These are phyloP conservation scores for Probaryconus sp. DNA, from an alignment of 1,140 invertebrate species.

Conservation along the genomic window DNA sequence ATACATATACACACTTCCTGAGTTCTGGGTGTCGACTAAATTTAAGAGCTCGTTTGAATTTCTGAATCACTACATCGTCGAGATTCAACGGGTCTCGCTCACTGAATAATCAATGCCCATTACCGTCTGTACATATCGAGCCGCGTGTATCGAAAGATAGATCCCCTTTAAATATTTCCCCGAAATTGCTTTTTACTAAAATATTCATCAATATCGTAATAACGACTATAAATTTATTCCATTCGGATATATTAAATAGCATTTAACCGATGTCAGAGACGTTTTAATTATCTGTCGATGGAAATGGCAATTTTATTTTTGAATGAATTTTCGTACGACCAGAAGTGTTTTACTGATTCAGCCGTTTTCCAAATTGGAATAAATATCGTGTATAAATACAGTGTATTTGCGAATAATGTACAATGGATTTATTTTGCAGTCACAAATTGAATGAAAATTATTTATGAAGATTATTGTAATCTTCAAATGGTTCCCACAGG, in stretches of 20 bases:
- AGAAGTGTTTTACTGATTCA: no score
- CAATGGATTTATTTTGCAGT: no score
- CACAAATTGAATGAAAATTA: no score
- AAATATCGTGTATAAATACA: no score
- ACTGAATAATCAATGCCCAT: constrained; percentile 54
- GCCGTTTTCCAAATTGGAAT: no score
- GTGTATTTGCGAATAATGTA: no score
- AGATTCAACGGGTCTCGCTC: constrained; percentile 49
- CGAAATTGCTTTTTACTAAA: constrained; percentile 40
- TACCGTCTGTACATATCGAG: constrained; percentile 29
- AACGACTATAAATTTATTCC: constrained; percentile 30
- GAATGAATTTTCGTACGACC: no score
- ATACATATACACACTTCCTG: constrained; percentile 34
- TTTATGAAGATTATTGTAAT: no score
- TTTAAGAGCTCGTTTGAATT: constrained; percentile 68
- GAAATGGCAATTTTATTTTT: no score
- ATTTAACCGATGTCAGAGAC: no score
- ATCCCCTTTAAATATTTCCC: constrained; percentile 39
- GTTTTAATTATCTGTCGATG: no score
- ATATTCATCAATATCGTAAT: constrained; percentile 49
- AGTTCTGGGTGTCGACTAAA: constrained; percentile 51
- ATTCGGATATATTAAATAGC: constrained; percentile 31
- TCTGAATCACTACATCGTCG: constrained; percentile 47
- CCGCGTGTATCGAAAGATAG: not conserved
- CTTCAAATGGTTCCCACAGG: no score